phyloP scores from a whole-genome alignment of 2,797 vertebrate species.

The Acridotheres tristis region DNA sequence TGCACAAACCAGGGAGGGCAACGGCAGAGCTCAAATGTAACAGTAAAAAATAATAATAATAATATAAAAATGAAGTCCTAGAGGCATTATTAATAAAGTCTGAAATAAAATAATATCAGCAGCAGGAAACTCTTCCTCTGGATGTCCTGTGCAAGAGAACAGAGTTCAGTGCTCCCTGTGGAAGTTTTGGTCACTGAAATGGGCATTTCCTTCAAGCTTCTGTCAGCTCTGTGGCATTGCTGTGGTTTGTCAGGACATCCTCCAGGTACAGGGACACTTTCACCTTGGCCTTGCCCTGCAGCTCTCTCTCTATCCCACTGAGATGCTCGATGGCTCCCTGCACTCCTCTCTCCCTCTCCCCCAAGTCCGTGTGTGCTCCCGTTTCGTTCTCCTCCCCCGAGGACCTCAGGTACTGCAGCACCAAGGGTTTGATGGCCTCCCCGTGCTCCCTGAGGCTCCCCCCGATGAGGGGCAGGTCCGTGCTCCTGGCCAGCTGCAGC shows the following conservation, averaged over 20 bases:
- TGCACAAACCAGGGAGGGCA: not conserved
- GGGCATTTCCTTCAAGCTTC: not conserved
- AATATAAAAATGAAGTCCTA: not conserved
- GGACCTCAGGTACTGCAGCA: conserved; percentile 83
- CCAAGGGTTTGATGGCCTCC: conserved; percentile 70
- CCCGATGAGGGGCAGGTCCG: conserved; percentile 80
- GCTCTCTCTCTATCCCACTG: conserved; percentile 45
- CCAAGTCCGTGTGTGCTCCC: not conserved
- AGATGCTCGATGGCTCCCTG: conserved; percentile 78
- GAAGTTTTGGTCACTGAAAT: not conserved
- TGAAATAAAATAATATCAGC: not conserved
- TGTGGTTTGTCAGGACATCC: conserved; percentile 75
- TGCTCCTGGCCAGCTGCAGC: conserved; percentile 76
- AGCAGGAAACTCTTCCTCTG: not conserved
- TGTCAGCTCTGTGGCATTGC: conserved; percentile 25
- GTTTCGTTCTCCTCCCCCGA: conserved; percentile 70
- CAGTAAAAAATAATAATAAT: not conserved
- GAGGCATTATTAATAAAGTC: not conserved
- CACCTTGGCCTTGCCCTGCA: conserved; percentile 27
- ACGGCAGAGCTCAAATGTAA: not conserved
- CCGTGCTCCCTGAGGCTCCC: conserved; percentile 72
- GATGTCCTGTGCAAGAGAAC: not conserved
- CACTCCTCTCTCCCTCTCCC: conserved; percentile 76
- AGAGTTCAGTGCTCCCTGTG: accelerated
- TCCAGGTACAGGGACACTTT: conserved; percentile 78